Conservation (phyloP, 2,113 vertebrate species). For the Chaenogobius annularis region DNA sequence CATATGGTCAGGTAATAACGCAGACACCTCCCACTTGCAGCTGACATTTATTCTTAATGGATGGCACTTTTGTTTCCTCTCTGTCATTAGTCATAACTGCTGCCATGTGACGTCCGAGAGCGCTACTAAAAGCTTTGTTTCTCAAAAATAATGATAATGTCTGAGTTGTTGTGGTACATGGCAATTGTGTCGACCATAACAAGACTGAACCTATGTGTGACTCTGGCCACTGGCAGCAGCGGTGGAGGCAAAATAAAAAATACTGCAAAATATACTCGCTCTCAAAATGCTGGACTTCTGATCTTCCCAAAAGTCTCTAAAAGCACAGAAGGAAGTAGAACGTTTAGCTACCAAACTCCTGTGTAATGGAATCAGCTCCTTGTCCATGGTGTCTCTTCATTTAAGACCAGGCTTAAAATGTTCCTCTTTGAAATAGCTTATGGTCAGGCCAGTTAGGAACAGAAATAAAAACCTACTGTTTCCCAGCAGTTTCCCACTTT, state of each 20-base stretch:
- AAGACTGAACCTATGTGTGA: neutral
- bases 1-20: constrained; percentile 10
- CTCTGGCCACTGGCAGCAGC: neutral
- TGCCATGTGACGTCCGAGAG: constrained; percentile 3
- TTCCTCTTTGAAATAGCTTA: too few species aligned
- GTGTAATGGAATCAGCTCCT: too few species aligned
- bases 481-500: too few species aligned
- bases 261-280: neutral
- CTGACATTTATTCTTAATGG: constrained; percentile 20
- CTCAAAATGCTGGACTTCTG: too few species aligned
- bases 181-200: neutral
- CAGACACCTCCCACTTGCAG: constrained; percentile 17
- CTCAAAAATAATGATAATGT: constrained; percentile 20
- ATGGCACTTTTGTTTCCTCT: constrained; percentile 20
- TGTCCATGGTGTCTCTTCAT: too few species aligned
- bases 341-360: too few species aligned
- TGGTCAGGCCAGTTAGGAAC: too few species aligned
- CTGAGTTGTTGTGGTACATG: neutral
- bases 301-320: too few species aligned
- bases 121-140: constrained; percentile 25
- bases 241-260: neutral
- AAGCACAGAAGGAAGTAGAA: too few species aligned
- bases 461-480: too few species aligned
- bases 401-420: too few species aligned
- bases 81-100: constrained; percentile 24